Conservation (phyloP, 2,888 invertebrate genomes). For the Parasteatoda lunata region DNA sequence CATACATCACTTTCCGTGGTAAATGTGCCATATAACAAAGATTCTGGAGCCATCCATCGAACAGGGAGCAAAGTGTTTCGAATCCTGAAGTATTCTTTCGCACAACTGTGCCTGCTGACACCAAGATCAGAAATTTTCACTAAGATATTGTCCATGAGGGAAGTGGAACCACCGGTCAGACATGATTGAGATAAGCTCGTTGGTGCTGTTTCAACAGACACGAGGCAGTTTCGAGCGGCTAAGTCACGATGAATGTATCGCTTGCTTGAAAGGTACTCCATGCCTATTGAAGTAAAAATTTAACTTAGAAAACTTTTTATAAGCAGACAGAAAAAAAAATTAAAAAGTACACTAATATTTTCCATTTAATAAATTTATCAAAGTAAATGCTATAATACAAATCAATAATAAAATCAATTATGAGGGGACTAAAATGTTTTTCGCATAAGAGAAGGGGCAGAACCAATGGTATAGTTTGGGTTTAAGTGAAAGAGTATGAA, state of each 20-base stretch:
- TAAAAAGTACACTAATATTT: too few relatives aligned
- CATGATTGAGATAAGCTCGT: constrained; percentile 48
- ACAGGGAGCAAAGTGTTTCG: constrained; percentile 95
- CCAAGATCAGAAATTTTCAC: constrained; percentile 99
- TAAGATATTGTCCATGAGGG: constrained; percentile 82
- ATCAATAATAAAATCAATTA: too few relatives aligned
- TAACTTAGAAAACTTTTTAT: too few relatives aligned
- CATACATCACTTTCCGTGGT: constrained; percentile 98
- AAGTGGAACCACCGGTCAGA: constrained; percentile 1
- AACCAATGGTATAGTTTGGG: too few relatives aligned
- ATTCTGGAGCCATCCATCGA: constrained; percentile 99
- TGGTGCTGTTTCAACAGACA: constrained; percentile 81
- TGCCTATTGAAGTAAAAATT: constrained; percentile 72
- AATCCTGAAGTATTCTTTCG: constrained; percentile 93
- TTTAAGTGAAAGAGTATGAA: too few relatives aligned
- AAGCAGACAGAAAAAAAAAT: too few relatives aligned
- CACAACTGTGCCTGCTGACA: constrained; percentile 91
- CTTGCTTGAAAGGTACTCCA: constrained; percentile 80
- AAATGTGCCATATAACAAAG: constrained; percentile 96
- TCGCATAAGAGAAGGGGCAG: too few relatives aligned
- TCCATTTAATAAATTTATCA: too few relatives aligned
- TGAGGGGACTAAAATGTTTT: too few relatives aligned
- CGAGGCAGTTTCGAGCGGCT: constrained; percentile 96
- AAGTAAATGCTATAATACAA: too few relatives aligned
- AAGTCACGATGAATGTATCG: constrained; percentile 97